Evolutionary conservation across 2,888 invertebrate species (phyloP), one percentile per base, ranked within the genome.

Genomic region (Glaucopsyche alexis): DNA sequence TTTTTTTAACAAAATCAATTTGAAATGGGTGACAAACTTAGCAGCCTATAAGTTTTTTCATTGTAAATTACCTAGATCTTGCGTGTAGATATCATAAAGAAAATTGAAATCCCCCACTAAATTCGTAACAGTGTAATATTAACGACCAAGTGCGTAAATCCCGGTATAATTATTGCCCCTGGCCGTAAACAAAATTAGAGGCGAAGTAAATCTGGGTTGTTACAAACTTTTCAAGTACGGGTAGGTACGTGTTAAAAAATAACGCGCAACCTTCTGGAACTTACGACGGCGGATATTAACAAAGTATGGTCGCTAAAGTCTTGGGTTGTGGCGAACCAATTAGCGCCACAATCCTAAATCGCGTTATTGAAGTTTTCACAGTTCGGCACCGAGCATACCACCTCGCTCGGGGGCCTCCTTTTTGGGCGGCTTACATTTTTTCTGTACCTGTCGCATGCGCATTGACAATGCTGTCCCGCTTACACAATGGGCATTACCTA

Each of bases 231-330:
- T 42, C 71, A 42, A 47, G 50, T 74, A 49, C 66, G 40, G 71
- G 71, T 40, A 71, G 71, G 71, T 40, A 71, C 72, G 64, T 66
- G 64, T 71, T 73, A 69, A 75, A 66, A 71, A 74, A 73, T 75
- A 64, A 64, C 50, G 47, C 38, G 67, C 42, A 73, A 60, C 71
- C 60, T 52, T 67, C 73, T 70, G 60, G 67, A 76, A 50, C 76
- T 75, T 60, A 69, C 69, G 72, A 47, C 66, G 42, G 47, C 0
- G 29, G 60, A 38, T 60, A 55, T 60, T 60, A 60, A 38, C 60
- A 38, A 60, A 60, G 60, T 60, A 29, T 1, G 38, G 29, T 6
- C 47, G 0, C 47, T 7, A 19, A 19, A 19, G 14, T 60, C 60
- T 60, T 60, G 60, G 60, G 6, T 60, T 42, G 13, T 47, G 29